Evolutionary conservation across 1,140 invertebrate species (phyloP).

Genomic region (Nymphalis io): DNA sequence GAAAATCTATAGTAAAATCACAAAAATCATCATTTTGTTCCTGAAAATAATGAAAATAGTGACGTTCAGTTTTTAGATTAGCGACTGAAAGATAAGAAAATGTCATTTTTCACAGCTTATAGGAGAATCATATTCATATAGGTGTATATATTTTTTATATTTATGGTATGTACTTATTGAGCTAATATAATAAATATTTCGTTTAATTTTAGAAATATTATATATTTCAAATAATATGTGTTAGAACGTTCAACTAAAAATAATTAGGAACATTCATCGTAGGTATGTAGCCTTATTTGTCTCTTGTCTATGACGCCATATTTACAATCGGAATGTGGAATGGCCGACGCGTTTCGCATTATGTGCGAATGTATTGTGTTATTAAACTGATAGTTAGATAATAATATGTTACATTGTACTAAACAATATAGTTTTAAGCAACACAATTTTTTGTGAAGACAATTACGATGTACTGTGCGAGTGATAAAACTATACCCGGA

Average conservation of each 20-base stretch:
- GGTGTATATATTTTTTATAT: not conserved
- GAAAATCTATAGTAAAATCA: constrained; percentile 11
- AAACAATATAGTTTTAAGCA: constrained; percentile 59
- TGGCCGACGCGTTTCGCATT: constrained; percentile 76
- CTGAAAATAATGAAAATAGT: constrained; percentile 21
- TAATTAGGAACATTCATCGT: not conserved
- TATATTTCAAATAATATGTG: too few species aligned
- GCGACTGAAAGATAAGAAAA: not conserved
- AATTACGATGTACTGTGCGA: constrained; percentile 77
- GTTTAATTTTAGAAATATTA: not conserved
- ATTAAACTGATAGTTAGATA: constrained; percentile 63
- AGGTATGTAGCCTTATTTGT: constrained; percentile 30
- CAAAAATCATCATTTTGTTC: constrained; percentile 13
- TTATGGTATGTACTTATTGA: not conserved
- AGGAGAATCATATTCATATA: not conserved
- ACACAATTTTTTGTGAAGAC: constrained; percentile 50
- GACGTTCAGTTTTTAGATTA: not conserved
- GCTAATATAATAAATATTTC: not conserved
- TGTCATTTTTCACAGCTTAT: constrained; percentile 9
- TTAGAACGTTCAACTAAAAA: too few species aligned
- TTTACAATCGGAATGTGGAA: constrained; percentile 81
- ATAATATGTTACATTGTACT: constrained; percentile 63
- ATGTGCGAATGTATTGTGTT: constrained; percentile 67
- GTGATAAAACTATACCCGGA: constrained; percentile 79
- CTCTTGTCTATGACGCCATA: constrained; percentile 71